Base-by-base conservation (phyloP, 2,888 invertebrate species). In the Allophyes oxyacanthae region DNA sequence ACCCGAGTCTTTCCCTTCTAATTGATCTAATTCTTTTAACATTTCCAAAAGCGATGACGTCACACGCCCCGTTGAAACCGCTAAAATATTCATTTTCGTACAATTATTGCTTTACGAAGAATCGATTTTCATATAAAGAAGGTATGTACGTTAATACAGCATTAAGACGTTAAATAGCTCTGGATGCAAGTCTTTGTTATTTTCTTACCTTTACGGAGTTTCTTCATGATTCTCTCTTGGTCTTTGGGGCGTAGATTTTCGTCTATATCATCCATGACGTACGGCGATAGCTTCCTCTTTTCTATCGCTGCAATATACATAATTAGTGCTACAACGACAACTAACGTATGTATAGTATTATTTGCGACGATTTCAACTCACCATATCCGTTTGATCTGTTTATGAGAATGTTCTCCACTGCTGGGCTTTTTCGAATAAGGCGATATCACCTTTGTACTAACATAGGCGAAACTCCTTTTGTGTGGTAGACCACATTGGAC, bases 31-130 rank as follows among this genome's bases (percentile, higher is more conserved):
- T 20, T 6, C 9, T 5, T 33, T 33, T 26, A 55, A 30, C 3
- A 20, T 15, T 20, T 38, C 32, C 0, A 32, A 0, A 0, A 64
- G 26, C 2, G 32, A 49, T 11, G 45, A 20, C 0, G 34, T 28
- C 11, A 28, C 38, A 42, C 38, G 37, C 0, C 41, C 37, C 6
- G 3, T 34, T 10, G 2, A n/a, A 1, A 25, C 32, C 8, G 49
- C 72, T 64, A 25, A 28, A 64, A 69, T 9, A 9, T 6, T 9
- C 5, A 26, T 13, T n/a, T n/a, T n/a, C n/a, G n/a, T n/a, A n/a
- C n/a, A n/a, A n/a, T n/a, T n/a, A n/a, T n/a, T n/a, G n/a, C n/a
- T n/a, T n/a, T n/a, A n/a, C 20, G 20, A 20, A 20, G 20, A 20
- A 20, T 20, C 20, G 20, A 4, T 4, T 25, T 11, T 11, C n/a